Evolutionary conservation across 2,797 vertebrate species (phyloP), one percentile per base, ranked within the genome.

Genomic region (Alectoris magna): DNA sequence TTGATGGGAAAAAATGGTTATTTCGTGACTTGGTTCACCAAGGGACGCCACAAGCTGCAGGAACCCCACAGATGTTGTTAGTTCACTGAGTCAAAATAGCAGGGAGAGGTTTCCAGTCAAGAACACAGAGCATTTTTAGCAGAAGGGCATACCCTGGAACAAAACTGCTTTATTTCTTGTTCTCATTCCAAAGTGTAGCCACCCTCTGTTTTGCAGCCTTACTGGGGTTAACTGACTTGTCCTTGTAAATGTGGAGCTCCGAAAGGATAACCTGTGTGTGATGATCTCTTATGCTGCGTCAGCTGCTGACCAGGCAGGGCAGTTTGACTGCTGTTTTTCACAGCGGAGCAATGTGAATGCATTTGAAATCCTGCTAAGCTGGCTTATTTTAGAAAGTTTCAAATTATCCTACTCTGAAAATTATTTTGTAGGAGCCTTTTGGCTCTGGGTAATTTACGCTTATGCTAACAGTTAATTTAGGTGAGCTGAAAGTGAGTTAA

Each of bases 351-450:
- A 8, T 22, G 44, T 56, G 23, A 46, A 29, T 70, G 64, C 67
- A 18, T 86, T 94, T 95, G 90, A 84, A 73, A 75, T 89, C 55
- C 69, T 84, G 69, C 94, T 83, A 88, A 91, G 46, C 26, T 94
- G 14, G 39, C 46, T 94, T 94, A 85, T 94, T 94, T 94, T 86
- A 92, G 80, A 86, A 93, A 89, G 41, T 87, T 66, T 95, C 67
- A 67, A 81, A 80, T 93, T 89, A 86, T 70, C 76, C 10, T 77
- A 5, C 4, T n/a, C 84, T 92, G 70, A 67, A 95, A 91, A 77
- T 80, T 64, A 51, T 80, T 94, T 91, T 69, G 69, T 80, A 72
- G 72, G 84, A 91, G 46, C 73, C 43, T 39, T 74, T 88, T 41
- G 9, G 46, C 83, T 84, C 82, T 72, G 83, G 31, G 31, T 91